phyloP scores from a whole-genome alignment of 2,888 invertebrate genomes.

The Chalcosyrphus nemorum region DNA sequence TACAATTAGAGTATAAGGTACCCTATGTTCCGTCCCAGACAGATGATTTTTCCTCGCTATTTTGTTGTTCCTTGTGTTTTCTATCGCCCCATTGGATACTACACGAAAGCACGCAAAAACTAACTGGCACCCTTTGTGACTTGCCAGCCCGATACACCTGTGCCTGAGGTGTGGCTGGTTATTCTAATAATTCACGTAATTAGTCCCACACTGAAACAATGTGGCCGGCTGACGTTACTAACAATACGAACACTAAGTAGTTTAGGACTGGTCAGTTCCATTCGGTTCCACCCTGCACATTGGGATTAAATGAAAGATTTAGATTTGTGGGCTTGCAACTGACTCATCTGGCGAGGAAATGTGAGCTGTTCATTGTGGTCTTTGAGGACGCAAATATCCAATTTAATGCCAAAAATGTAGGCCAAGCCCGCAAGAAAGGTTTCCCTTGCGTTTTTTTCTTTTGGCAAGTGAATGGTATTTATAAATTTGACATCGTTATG shows the following conservation, averaged over 20 bases:
- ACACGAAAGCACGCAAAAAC: constrained; percentile 29
- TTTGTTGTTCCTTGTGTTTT: background rate
- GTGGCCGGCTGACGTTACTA: background rate
- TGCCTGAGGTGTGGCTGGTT: constrained; percentile 23
- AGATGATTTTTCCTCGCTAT: too few species aligned
- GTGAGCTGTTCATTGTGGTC: background rate
- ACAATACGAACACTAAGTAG: constrained; percentile 16
- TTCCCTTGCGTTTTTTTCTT: background rate
- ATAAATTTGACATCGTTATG: constrained; percentile 27
- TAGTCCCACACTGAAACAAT: constrained; percentile 20
- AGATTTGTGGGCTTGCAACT: constrained; percentile 23
- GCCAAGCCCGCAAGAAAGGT: constrained; percentile 1
- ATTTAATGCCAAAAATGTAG: constrained; percentile 3
- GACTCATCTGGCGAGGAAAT: background rate
- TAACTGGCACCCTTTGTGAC: background rate
- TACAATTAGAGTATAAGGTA: too few species aligned
- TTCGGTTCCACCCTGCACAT: background rate
- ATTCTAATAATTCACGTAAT: constrained; percentile 27
- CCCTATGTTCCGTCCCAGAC: too few species aligned
- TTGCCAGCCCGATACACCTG: background rate
- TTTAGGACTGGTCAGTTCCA: constrained; percentile 30
- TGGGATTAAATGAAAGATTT: constrained; percentile 22
- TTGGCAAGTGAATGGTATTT: constrained; percentile 15
- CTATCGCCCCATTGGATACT: constrained; percentile 10
- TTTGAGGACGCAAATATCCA: background rate